phyloP scores from a whole-genome alignment of 2,797 vertebrate genomes.

The Pipistrellus kuhlii region DNA sequence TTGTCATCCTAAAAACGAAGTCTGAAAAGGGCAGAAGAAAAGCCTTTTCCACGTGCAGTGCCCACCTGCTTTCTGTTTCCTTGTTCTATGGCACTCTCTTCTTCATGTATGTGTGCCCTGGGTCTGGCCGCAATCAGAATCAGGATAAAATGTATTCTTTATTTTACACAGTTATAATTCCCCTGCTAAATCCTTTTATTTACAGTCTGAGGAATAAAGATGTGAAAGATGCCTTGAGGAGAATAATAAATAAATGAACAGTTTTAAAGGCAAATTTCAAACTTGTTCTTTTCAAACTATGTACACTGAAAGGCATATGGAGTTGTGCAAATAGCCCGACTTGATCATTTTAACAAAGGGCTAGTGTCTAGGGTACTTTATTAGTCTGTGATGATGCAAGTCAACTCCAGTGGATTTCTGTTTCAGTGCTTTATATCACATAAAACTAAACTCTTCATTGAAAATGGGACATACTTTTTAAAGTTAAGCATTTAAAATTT shows the following conservation, averaged over 20 bases:
- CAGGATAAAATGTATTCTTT: slow-evolving; percentile 77
- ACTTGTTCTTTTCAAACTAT: not conserved
- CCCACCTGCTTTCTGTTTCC: slow-evolving; percentile 75
- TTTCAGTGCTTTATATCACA: not conserved
- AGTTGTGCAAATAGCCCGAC: not conserved
- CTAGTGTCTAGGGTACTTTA: not conserved
- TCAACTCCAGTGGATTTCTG: not conserved
- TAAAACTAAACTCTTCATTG: not conserved
- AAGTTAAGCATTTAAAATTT: not conserved
- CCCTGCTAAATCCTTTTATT: slow-evolving; percentile 79
- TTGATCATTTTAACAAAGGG: not conserved
- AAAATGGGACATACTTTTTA: not conserved
- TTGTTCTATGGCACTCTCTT: slow-evolving; percentile 80
- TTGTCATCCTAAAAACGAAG: slow-evolving; percentile 61
- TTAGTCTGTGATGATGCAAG: not conserved
- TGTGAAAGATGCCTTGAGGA: slow-evolving; percentile 62
- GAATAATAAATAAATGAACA: slow-evolving; percentile 38
- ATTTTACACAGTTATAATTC: slow-evolving; percentile 77
- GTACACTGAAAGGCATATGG: not conserved
- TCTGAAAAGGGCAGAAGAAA: slow-evolving; percentile 63
- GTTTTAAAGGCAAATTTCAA: not conserved
- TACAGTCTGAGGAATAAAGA: slow-evolving; percentile 80
- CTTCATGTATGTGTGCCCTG: slow-evolving; percentile 75
- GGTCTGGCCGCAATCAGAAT: slow-evolving; percentile 34
- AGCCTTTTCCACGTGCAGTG: slow-evolving; percentile 73